Evolutionary conservation across 2,888 invertebrate genomes (phyloP), one percentile per base, ranked within the genome.

Genomic region (Drosophila pegasa): DNA sequence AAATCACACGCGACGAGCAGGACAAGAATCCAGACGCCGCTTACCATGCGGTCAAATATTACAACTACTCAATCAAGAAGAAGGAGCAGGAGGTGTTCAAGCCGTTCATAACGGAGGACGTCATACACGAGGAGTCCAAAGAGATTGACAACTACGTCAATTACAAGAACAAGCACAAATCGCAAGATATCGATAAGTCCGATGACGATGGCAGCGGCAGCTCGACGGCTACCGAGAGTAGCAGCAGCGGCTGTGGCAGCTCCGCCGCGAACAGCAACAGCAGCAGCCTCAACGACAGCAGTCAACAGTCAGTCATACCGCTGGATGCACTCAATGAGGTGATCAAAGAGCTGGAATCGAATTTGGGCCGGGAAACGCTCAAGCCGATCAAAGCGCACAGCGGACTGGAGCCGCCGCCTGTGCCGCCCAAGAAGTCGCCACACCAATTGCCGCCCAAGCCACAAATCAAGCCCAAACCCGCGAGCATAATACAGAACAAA

Each of bases 21-120:
- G 94, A 95, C 91, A 95, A 97, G 86, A 97, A 98, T 93, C 98
- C 98, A 3, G 95, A 95, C 86, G 98, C 98, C 37, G 97, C 97
- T 1, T 94, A 97, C 60, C 96, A 97, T 90, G 98, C 98, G 27
- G 95, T 98, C 56, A 97, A 97, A 89, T 97, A 96, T 90, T 98
- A 97, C 91, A 97, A 97, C 91, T 96, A 96, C 92, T 96, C 96
- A 10, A 96, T 97, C 78, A 96, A 97, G 89, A 96, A 97, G 85
- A 96, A 96, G 82, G 95, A 95, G 50, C 94, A 94, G 47, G 94
- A 94, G 56, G 95, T 95, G 47, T 96, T 96, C 88, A 97, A 97
- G 89, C 96, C 95, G 0, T 95, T 97, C 75, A 94, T 96, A n/a
- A 97, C 97, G 0, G 95, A 96, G 85, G 95, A 96, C 87, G 94